Conservation (phyloP, 2,113 vertebrate species). For the Rhinolophus ferrumequinum region DNA sequence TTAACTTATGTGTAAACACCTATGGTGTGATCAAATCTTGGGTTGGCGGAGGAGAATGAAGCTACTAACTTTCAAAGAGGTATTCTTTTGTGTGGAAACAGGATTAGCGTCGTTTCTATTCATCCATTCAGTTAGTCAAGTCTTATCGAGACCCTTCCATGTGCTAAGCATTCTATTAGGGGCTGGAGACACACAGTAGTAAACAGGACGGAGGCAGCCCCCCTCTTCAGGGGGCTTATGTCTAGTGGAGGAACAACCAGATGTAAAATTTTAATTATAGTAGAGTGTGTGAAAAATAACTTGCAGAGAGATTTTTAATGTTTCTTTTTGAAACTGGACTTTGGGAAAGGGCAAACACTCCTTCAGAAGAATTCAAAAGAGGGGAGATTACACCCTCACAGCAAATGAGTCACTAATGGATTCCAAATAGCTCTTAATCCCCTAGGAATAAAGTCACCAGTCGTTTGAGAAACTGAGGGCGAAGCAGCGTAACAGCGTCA, state of each 20-base stretch:
- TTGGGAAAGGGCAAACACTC: background rate
- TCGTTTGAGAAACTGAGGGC: background rate
- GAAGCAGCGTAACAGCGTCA: background rate
- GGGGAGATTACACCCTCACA: background rate
- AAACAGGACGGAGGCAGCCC: background rate
- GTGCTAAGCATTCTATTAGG: background rate
- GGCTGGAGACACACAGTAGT: background rate
- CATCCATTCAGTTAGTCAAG: background rate
- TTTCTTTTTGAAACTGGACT: slow-evolving; percentile 29
- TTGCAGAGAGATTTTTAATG: background rate
- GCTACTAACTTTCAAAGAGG: background rate
- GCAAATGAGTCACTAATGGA: background rate
- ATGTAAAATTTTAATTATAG: background rate
- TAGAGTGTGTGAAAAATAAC: background rate
- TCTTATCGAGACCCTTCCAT: background rate
- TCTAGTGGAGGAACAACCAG: background rate
- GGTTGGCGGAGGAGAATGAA: background rate
- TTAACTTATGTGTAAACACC: background rate
- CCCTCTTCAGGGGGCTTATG: background rate
- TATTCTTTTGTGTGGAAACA: background rate
- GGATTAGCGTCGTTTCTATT: background rate
- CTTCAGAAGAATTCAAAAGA: slow-evolving; percentile 21
- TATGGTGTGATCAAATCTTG: background rate
- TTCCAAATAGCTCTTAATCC: background rate
- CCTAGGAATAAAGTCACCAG: background rate